These are phyloP conservation scores for Proteles cristata DNA, from an alignment of 2,113 vertebrate genomes.

Conservation along the genomic window DNA sequence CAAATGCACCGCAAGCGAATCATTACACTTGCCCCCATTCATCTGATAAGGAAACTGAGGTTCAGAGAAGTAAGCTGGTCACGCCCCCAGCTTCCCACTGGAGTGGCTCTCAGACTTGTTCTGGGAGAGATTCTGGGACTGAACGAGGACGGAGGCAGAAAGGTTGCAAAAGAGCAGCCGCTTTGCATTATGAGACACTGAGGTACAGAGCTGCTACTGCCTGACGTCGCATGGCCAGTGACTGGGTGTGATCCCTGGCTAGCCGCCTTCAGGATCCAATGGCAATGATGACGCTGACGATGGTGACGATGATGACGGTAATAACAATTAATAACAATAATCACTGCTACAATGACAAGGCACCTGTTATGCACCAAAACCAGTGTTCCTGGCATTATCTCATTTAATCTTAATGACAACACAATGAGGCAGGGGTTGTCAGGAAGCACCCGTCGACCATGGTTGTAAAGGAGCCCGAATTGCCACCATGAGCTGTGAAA, in stretches of 20 bases:
- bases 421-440: not conserved
- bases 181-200: not conserved
- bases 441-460: not conserved
- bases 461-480: not conserved
- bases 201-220: not conserved
- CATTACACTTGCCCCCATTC: not conserved
- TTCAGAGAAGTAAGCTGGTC: not conserved
- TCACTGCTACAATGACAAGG: not conserved
- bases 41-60: not conserved
- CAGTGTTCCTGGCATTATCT: not conserved
- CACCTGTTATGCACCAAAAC: not conserved
- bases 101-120: not conserved
- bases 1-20: not conserved
- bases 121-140: not conserved
- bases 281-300: not conserved
- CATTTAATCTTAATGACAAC: not conserved
- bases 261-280: not conserved
- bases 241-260: not conserved
- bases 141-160: not conserved
- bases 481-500: accelerated
- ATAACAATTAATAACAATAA: not conserved
- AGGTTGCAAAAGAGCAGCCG: not conserved
- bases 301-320: not conserved
- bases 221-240: not conserved
- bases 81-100: not conserved